Conservation (phyloP, 2,797 vertebrate species). For the Salarias fasciatus region DNA sequence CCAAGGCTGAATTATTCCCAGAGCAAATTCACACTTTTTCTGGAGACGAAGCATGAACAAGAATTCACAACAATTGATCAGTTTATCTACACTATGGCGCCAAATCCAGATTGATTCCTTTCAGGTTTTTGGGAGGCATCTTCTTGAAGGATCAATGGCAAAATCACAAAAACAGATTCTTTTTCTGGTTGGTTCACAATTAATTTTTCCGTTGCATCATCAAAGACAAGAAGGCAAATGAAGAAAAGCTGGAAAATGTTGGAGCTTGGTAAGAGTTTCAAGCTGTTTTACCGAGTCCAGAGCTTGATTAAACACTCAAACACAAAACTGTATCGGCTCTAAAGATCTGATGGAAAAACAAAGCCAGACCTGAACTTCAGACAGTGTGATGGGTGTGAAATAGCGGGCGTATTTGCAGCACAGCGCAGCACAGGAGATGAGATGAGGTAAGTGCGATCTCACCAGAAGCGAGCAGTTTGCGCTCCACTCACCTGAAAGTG, state of each 20-base stretch:
- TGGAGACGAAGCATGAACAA: too few species aligned
- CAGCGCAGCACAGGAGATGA: conserved; percentile 9
- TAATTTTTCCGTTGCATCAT: too few species aligned
- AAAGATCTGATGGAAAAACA: conserved; percentile 47
- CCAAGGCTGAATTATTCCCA: too few species aligned
- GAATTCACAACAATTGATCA: too few species aligned
- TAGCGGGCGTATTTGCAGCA: conserved; percentile 35
- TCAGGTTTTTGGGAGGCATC: too few species aligned
- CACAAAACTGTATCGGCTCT: conserved; percentile 24
- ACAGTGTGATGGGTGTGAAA: conserved; percentile 52
- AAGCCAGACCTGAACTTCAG: conserved; percentile 38
- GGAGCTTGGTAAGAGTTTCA: conserved; percentile 11
- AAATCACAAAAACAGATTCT: too few species aligned
- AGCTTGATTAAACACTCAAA: conserved; percentile 24
- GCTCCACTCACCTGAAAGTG: conserved; percentile 62
- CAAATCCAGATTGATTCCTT: too few species aligned
- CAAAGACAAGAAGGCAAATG: too few species aligned
- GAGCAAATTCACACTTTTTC: too few species aligned
- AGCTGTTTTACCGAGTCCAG: conserved; percentile 20
- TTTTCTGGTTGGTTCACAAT: too few species aligned
- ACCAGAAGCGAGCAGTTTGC: conserved; percentile 52
- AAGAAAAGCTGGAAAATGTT: background rate
- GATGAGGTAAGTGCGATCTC: conserved; percentile 56
- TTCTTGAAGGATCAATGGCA: too few species aligned
- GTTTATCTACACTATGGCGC: too few species aligned